These are phyloP conservation scores for Pandemis heparana DNA, from an alignment of 2,888 invertebrate genomes.

Conservation along the genomic window DNA sequence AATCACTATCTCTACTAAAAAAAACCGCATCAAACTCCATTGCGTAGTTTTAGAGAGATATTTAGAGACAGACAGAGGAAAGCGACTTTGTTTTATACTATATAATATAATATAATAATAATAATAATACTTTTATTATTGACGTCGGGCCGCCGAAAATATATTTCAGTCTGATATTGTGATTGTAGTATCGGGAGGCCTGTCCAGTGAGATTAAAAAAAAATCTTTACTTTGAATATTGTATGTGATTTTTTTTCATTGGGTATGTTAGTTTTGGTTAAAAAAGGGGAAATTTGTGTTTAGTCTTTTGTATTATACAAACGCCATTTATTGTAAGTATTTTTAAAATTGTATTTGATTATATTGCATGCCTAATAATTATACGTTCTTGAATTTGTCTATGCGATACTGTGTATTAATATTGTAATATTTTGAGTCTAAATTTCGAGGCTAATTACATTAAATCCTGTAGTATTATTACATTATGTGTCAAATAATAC, in stretches of 20 bases:
- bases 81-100: too few relatives aligned
- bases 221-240: background rate
- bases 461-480: background rate
- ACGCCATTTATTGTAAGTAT: background rate
- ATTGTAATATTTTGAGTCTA: background rate
- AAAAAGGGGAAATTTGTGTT: background rate
- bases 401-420: background rate
- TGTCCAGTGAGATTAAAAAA: background rate
- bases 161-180: background rate
- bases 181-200: background rate
- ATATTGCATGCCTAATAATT: background rate
- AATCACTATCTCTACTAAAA: too few relatives aligned
- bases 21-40: too few relatives aligned
- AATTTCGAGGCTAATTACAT: background rate
- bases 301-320: background rate
- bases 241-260: background rate
- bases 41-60: too few relatives aligned
- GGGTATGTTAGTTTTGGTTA: background rate
- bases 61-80: too few relatives aligned
- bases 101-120: too few relatives aligned
- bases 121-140: background rate
- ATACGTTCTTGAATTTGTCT: background rate
- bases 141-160: background rate
- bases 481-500: background rate
- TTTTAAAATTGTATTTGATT: background rate